Conservation (phyloP, 1,140 invertebrate genomes). For the Panagrolaimus sp. region DNA sequence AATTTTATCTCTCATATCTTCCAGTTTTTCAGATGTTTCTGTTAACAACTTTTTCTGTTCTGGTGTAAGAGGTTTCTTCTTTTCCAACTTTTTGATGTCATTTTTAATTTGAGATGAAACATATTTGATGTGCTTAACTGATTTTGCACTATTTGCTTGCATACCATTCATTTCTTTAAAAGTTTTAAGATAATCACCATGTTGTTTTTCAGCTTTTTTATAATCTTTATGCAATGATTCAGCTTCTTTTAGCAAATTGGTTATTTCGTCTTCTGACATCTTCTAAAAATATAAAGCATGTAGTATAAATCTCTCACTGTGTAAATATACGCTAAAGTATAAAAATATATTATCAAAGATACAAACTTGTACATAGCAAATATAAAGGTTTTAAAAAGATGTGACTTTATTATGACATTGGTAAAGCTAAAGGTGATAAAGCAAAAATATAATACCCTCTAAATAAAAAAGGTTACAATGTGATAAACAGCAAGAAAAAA, state of each 20-base stretch:
- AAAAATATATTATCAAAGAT: neutral
- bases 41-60: slow-evolving; percentile 26
- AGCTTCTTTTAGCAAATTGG: slow-evolving; percentile 4
- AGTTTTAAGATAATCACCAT: slow-evolving; percentile 43
- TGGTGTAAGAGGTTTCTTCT: neutral
- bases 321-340: neutral
- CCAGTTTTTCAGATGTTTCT: slow-evolving; percentile 19
- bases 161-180: slow-evolving; percentile 37
- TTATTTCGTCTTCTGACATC: slow-evolving; percentile 4
- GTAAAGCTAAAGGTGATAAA: slow-evolving; percentile 1
- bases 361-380: neutral
- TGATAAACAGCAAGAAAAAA: no score
- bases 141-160: slow-evolving; percentile 35
- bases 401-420: neutral
- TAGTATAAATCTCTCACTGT: no score
- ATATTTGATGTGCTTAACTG: slow-evolving; percentile 49
- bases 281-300: no score
- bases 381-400: no score
- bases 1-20: slow-evolving; percentile 36
- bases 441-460: neutral
- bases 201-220: slow-evolving; percentile 32
- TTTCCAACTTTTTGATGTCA: slow-evolving; percentile 34
- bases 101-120: slow-evolving; percentile 33
- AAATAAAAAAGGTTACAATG: no score
- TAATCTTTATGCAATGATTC: slow-evolving; percentile 7